A percentile compares a stretch with the other conserved stretches of the same genome.
Evolutionary conservation across 2,113 vertebrate genomes (phyloP).

Genomic region (Erythrocercus mccallii): DNA sequence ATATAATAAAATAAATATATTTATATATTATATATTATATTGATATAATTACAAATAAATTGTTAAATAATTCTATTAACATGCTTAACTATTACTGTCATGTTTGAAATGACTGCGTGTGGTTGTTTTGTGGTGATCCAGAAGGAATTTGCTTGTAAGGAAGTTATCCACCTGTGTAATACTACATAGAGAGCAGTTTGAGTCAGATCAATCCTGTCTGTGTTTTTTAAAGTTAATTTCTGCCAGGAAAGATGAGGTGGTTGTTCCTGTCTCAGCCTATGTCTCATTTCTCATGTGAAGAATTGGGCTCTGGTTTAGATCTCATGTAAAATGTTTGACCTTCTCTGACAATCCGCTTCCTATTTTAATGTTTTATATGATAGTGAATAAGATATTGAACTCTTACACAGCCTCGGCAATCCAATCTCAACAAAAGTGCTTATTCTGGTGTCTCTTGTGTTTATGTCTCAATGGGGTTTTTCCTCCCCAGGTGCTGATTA

Average conservation of each 20-base stretch:
- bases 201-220: neutral
- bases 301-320: neutral
- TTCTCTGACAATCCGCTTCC: neutral
- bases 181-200: neutral
- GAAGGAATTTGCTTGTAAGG: neutral
- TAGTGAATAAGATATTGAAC: neutral
- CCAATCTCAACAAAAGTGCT: neutral
- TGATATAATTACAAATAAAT: neutral
- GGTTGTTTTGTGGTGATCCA: neutral
- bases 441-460: neutral
- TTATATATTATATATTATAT: too few species aligned
- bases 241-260: neutral
- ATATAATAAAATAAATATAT: too few species aligned
- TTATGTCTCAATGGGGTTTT: neutral
- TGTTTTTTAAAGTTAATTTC: neutral
- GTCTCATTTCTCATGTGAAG: neutral
- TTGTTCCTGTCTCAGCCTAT: neutral
- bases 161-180: neutral
- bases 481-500: slow-evolving; percentile 83
- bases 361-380: neutral
- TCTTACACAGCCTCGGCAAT: neutral
- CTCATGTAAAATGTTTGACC: neutral
- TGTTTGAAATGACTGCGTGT: neutral
- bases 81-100: neutral
- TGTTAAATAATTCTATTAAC: neutral